Percentiles rank a stretch among this genome's conserved stretches.
Evolutionary conservation across 1,140 invertebrate genomes (phyloP).

Genomic region (Drosophila lini): DNA sequence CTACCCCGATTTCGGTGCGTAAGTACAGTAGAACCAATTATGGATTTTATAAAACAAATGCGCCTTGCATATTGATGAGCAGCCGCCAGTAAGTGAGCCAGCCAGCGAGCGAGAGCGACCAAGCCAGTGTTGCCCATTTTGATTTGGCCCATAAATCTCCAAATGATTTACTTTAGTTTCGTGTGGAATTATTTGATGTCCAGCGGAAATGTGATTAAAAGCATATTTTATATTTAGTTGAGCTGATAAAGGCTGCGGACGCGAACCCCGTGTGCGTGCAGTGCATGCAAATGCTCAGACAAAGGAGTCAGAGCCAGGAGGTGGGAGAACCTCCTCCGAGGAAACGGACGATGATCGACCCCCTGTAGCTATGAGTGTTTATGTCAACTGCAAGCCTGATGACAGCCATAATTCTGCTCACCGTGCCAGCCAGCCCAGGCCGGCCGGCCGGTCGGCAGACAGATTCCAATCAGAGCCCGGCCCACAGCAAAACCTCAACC

Average conservation of each 20-base stretch:
- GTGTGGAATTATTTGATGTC: conserved; percentile 81
- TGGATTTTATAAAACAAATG: conserved; percentile 84
- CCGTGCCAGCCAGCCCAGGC: conserved; percentile 14
- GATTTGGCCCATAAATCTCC: conserved; percentile 78
- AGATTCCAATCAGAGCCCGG: conserved; percentile 37
- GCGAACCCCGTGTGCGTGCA: conserved; percentile 36
- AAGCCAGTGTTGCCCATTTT: conserved; percentile 19
- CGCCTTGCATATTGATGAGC: conserved; percentile 76
- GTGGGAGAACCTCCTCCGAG: conserved; percentile 7
- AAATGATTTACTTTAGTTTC: conserved; percentile 84
- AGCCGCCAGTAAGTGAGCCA: background rate
- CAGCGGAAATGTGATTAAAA: conserved; percentile 81
- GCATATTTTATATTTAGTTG: conserved; percentile 77
- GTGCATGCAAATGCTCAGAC: conserved; percentile 40
- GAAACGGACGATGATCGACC: conserved; percentile 63
- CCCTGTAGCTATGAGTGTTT: conserved; percentile 77
- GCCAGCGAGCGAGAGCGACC: background rate
- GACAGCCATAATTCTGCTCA: conserved; percentile 75
- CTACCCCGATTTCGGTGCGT: conserved; percentile 64
- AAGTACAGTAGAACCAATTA: conserved; percentile 84
- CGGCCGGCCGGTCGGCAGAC: conserved; percentile 2
- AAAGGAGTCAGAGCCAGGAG: conserved; percentile 39
- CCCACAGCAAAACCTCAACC: conserved; percentile 18
- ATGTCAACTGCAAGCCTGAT: conserved; percentile 78
- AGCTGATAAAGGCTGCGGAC: conserved; percentile 44